Evolutionary conservation across 1,140 invertebrate genomes (phyloP), one percentile per base, ranked within the genome.

Genomic region (Dendrolimus kikuchii): DNA sequence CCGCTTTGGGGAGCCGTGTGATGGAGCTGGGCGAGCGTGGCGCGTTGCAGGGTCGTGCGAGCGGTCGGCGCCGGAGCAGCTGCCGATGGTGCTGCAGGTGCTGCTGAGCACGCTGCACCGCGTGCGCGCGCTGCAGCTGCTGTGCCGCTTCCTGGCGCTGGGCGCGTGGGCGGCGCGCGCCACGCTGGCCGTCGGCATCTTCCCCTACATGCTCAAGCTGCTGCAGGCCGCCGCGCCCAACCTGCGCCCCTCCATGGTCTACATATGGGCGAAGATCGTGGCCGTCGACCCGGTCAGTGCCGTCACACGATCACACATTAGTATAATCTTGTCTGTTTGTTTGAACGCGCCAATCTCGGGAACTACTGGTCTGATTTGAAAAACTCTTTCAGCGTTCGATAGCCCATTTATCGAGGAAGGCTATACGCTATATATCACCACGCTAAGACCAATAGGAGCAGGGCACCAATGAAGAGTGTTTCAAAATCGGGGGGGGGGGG

Each of bases 251-350:
- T 89, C 98, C 41, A 90, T 99, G 49, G 96, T 99, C 38, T 99
- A 98, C 76, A 99, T 99, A 62, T 99, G 98, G 98, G 97, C 98
- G 5, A 99, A 99, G 89, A 99, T 99, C 64, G 88, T 99, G 47
- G 97, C 98, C 54, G 96, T 99, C 7, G 98, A 99, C 86, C 93
- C 92, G 83, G 96, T 97, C 83, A 90, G 8, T 58, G 43, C n/a
- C n/a, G n/a, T 9, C 9, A 38, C n/a, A 6, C 40, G 5, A 7
- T 7, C 23, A 46, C 37, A 5, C 1, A 45, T 9, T 10, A 39
- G 7, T 38, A 42, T 5, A 38, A 46, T 9, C 8, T 48, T n/a
- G n/a, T n/a, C n/a, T n/a, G n/a, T n/a, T n/a, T n/a, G n/a, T n/a
- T n/a, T n/a, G n/a, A n/a, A n/a, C n/a, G n/a, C n/a, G n/a, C n/a